These are phyloP conservation scores for Agapornis roseicollis DNA, from an alignment of 2,113 vertebrate genomes.

Conservation along the genomic window DNA sequence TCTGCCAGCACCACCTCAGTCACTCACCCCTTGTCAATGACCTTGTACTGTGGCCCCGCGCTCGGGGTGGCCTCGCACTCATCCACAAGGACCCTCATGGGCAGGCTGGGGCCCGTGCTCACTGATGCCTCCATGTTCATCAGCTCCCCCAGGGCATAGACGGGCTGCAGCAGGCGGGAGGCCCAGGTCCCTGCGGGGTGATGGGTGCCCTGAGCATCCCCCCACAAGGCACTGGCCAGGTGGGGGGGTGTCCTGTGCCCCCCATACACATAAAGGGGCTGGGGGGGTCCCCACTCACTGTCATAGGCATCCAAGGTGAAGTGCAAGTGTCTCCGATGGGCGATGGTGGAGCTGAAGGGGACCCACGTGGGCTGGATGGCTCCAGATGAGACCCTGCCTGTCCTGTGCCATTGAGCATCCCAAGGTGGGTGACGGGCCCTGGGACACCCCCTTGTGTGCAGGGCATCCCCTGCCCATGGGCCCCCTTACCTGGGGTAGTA, in stretches of 20 bases:
- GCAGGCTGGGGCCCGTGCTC: background rate
- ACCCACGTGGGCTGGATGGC: background rate
- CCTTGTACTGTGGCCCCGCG: background rate
- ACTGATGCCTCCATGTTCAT: background rate
- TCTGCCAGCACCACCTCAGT: background rate
- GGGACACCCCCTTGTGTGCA: background rate
- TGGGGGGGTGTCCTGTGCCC: background rate
- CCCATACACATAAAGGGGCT: background rate
- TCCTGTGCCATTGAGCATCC: background rate
- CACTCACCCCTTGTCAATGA: background rate
- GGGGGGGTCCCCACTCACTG: background rate
- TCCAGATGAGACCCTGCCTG: background rate
- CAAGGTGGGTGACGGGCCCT: accelerated
- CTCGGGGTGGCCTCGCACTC: background rate
- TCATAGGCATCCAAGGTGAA: background rate
- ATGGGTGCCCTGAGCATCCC: accelerated
- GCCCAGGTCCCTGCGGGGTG: background rate
- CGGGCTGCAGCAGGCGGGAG: background rate
- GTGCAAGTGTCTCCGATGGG: background rate
- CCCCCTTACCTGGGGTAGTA: background rate
- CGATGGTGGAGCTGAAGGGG: background rate
- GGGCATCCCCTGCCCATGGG: background rate
- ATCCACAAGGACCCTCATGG: background rate
- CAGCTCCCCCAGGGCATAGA: background rate
- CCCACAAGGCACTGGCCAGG: accelerated